Evolutionary conservation across 2,888 invertebrate species (phyloP).

Genomic region (Brachypterus glaber): DNA sequence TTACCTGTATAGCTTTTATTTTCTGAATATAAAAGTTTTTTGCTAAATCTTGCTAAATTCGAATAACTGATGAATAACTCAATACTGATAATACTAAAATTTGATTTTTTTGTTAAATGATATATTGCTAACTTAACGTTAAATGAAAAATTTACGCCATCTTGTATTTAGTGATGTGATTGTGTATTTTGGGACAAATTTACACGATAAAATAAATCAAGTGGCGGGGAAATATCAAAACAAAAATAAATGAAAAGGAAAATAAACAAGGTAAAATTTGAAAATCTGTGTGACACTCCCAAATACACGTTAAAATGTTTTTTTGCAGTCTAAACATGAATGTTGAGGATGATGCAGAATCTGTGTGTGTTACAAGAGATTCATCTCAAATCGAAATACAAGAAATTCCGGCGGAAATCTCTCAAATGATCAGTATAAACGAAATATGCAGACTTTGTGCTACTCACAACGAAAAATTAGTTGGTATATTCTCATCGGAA

Average conservation of each 20-base stretch:
- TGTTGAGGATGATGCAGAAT: no score
- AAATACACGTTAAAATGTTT: not conserved
- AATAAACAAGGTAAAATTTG: not conserved
- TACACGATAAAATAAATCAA: conserved; percentile 2
- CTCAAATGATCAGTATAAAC: conserved; percentile 21
- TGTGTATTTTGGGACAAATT: conserved; percentile 1
- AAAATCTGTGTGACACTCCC: not conserved
- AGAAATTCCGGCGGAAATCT: conserved; percentile 15
- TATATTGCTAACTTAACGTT: no score
- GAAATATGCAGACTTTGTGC: conserved; percentile 30
- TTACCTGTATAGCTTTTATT: no score
- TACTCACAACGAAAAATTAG: conserved; percentile 31
- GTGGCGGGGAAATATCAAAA: not conserved
- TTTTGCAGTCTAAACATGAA: not conserved
- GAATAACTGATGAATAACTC: no score
- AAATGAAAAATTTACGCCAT: no score
- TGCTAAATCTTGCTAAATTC: no score
- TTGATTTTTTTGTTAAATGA: no score
- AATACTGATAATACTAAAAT: no score
- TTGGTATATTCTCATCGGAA: conserved; percentile 55
- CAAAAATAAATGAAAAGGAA: not conserved
- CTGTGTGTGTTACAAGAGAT: no score
- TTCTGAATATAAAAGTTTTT: no score
- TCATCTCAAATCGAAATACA: conserved; percentile 16
- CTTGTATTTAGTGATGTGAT: not conserved